Conservation (phyloP, 92 coral and sea anemone species). For the Zoanthus sociatus region DNA sequence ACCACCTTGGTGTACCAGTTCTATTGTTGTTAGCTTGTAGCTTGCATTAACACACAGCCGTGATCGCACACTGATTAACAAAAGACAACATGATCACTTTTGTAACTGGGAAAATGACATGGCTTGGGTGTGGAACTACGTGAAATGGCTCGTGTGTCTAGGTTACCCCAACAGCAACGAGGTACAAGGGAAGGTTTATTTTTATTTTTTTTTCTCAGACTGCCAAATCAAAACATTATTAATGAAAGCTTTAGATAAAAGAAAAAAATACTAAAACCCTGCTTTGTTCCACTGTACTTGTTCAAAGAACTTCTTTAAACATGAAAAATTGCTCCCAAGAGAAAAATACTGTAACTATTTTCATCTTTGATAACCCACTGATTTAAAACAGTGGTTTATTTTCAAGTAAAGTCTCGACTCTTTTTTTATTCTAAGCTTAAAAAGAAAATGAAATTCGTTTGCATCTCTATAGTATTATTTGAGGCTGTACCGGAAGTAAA, state of each 20-base stretch:
- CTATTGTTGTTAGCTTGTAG: constrained; percentile 7
- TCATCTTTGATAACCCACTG: not conserved
- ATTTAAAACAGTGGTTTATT: not conserved
- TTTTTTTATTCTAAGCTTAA: not conserved
- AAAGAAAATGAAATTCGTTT: constrained; percentile 10
- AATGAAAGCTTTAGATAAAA: too few species aligned
- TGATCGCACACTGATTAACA: constrained; percentile 29
- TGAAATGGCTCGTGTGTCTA: constrained; percentile 74
- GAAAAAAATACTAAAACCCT: not conserved
- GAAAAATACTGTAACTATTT: not conserved
- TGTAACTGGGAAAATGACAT: constrained; percentile 6
- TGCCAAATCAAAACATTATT: too few species aligned
- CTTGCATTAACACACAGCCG: not conserved
- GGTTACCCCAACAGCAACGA: constrained; percentile 59
- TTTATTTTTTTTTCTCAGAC: not conserved
- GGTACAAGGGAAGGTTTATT: constrained; percentile 27
- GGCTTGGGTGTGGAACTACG: constrained; percentile 68
- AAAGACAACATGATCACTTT: constrained; percentile 31
- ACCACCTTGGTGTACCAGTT: constrained; percentile 17
- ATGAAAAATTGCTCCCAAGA: not conserved
- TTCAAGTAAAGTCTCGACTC: not conserved
- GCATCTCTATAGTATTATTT: not conserved
- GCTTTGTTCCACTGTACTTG: not conserved
- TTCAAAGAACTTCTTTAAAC: not conserved
- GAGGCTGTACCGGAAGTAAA: constrained; percentile 11